Conservation (phyloP, 2,113 vertebrate genomes). For the Puntigrus tetrazona region DNA sequence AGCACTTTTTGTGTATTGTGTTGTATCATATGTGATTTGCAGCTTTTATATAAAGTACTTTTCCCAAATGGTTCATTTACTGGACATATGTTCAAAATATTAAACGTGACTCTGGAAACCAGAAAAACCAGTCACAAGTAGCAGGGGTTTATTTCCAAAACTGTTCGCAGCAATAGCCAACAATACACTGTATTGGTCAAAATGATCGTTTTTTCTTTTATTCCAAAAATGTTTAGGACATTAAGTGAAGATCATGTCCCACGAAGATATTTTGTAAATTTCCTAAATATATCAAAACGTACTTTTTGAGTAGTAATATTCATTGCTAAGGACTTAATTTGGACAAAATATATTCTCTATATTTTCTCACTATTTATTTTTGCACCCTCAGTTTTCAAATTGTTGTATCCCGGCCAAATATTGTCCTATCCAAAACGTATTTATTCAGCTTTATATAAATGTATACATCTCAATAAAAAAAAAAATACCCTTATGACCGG, state of each 20-base stretch:
- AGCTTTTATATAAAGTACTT: not conserved
- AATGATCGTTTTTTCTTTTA: not conserved
- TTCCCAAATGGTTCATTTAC: not conserved
- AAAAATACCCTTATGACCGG: too few species aligned
- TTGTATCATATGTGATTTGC: not conserved
- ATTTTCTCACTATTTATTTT: too few species aligned
- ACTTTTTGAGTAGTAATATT: not conserved
- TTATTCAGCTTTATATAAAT: too few species aligned
- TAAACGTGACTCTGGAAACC: not conserved
- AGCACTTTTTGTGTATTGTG: not conserved
- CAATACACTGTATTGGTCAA: not conserved
- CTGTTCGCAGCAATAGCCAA: not conserved
- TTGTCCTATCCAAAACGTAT: not conserved
- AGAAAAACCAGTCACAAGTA: not conserved
- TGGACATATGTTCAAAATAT: too few species aligned
- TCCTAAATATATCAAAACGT: not conserved
- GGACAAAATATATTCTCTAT: too few species aligned
- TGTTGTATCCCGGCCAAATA: not conserved
- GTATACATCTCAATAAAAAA: too few species aligned
- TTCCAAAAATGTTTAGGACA: not conserved
- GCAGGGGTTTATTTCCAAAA: not conserved
- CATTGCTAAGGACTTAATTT: not conserved
- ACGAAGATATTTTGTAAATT: not conserved
- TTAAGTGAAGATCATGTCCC: not conserved
- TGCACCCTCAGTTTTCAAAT: not conserved